These are phyloP conservation scores for Ciconia boyciana DNA, from an alignment of 2,113 vertebrate genomes.

Conservation along the genomic window DNA sequence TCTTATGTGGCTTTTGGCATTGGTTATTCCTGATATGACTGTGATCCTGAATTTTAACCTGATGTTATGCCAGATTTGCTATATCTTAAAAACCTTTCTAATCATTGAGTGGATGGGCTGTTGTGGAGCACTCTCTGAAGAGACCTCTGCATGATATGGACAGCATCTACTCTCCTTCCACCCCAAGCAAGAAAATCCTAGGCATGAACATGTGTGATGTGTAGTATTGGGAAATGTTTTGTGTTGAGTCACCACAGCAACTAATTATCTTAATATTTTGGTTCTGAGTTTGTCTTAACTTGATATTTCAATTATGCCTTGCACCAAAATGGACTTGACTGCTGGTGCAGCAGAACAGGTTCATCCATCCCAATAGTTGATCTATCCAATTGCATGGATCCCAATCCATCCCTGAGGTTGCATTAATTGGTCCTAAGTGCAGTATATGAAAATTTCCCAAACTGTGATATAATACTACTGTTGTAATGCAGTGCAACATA, in stretches of 20 bases:
- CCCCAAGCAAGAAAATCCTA: neutral
- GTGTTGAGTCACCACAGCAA: neutral
- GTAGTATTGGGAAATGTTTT: neutral
- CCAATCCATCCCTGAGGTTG: neutral
- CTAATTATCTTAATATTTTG: neutral
- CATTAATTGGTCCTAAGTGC: neutral
- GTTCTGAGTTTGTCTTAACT: neutral
- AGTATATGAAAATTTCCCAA: neutral
- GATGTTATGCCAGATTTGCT: neutral
- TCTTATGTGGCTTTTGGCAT: neutral
- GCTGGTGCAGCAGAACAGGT: neutral
- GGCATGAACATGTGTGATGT: rapidly evolving
- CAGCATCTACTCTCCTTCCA: neutral
- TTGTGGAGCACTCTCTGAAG: neutral
- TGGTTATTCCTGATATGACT: neutral
- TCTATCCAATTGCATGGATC: neutral
- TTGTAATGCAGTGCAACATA: neutral
- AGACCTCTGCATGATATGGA: neutral
- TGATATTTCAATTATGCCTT: neutral
- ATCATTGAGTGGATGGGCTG: neutral
- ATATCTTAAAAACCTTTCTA: neutral
- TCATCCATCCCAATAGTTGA: neutral
- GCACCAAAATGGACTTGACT: neutral
- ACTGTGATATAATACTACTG: neutral
- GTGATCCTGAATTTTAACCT: neutral